Base-by-base conservation (phyloP, 2,797 vertebrate species). In the Taeniopygia guttata region DNA sequence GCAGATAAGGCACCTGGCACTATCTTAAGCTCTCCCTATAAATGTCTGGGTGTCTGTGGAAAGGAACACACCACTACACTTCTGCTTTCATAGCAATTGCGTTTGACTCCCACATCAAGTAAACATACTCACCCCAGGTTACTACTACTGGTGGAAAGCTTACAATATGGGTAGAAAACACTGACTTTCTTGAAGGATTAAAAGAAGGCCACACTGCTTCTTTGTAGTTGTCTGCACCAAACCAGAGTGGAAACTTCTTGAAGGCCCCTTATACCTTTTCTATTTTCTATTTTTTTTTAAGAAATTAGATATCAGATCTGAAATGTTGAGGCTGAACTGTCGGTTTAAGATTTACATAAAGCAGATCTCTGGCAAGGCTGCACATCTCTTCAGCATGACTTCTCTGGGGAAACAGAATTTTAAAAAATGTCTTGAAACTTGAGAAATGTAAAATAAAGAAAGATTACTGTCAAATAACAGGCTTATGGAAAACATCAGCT, bases 281-380 rank as follows among this genome's bases (percentile, higher is more conserved):
- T 32, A 8, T 11, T 27, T 52, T 42, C 2, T 32, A 19, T 5
- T 23, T 13, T 23, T 46, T 59, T 29, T 78, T 49, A 60, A 11
- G 22, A 84, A 77, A 91, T 51, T 52, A 59, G 13, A 36, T 77
- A 63, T 63, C 27, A 67, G 25, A 59, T 73, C 60, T 91, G 74
- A 90, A 95, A 69, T 64, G 64, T 29, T 90, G 90, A 81, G 67
- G 74, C 64, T 92, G 82, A 89, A 78, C 38, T 56, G 32, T 58
- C 43, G 85, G 86, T 64, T 84, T 81, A 74, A 79, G 48, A 84
- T 85, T 95, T 94, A 94, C 76, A 86, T 77, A 89, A 94, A 94
- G 52, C 93, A 97, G 92, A 79, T 68, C 62, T 92, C 91, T 95
- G 88, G 81, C 91, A 95, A 86, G 36, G 23, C 59, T 76, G 38